Evolutionary conservation across 2,888 invertebrate genomes (phyloP).

Genomic region (Blera fallax): DNA sequence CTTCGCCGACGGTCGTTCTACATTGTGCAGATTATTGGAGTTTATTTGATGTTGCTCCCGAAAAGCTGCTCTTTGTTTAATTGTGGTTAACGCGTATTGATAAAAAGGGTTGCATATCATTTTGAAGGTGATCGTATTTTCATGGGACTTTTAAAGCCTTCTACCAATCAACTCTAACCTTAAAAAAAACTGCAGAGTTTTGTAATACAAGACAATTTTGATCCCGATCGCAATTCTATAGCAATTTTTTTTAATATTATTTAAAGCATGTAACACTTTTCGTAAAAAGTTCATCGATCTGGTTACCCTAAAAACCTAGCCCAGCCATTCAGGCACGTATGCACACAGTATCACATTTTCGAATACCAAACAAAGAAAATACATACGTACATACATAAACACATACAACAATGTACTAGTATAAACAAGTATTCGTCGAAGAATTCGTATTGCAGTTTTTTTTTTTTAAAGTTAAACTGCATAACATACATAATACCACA

Average conservation of each 20-base stretch:
- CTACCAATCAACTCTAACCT: too few species aligned
- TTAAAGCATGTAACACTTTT: not conserved
- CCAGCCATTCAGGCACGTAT: not conserved
- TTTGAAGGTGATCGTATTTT: too few species aligned
- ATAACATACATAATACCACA: slow-evolving; percentile 17
- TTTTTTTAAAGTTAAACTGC: slow-evolving; percentile 22
- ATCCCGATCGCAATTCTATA: not conserved
- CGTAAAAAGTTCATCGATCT: slow-evolving; percentile 17
- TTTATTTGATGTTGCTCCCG: too few species aligned
- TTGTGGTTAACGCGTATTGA: too few species aligned
- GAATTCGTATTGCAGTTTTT: slow-evolving; percentile 29
- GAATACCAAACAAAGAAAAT: slow-evolving; percentile 30
- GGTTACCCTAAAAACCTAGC: slow-evolving; percentile 34
- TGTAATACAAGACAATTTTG: not conserved
- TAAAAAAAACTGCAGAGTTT: not conserved
- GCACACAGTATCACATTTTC: slow-evolving; percentile 5
- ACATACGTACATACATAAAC: not conserved
- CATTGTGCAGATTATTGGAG: too few species aligned
- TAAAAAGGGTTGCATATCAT: too few species aligned
- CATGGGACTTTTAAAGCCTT: too few species aligned
- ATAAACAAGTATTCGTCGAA: not conserved
- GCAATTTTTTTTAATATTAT: too few species aligned
- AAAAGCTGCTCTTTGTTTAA: too few species aligned
- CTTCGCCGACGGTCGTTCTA: too few species aligned
- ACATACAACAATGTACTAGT: not conserved